These are phyloP conservation scores for Hofmannophila pseudospretella DNA, from an alignment of 2,888 invertebrate species.

Conservation along the genomic window DNA sequence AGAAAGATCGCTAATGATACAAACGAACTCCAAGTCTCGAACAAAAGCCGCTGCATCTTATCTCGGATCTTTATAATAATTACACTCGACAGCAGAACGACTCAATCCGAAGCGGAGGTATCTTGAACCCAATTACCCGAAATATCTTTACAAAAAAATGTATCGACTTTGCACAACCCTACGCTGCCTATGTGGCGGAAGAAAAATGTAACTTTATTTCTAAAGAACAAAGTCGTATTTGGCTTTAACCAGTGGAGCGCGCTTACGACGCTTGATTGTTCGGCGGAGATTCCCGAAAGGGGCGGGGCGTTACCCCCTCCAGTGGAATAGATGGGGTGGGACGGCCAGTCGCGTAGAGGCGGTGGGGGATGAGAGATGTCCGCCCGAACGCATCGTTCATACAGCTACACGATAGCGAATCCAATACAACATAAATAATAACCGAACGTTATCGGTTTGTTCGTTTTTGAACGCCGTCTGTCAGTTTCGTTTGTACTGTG, in stretches of 20 bases:
- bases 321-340: slow-evolving; percentile 38
- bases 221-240: background rate
- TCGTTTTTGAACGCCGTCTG: slow-evolving; percentile 13
- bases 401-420: slow-evolving; percentile 64
- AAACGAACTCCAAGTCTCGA: too few species aligned
- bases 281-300: slow-evolving; percentile 9
- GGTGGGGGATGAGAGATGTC: slow-evolving; percentile 72
- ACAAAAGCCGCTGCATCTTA: slow-evolving; percentile 46
- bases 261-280: background rate
- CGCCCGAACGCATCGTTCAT: slow-evolving; percentile 55
- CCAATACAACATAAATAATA: slow-evolving; percentile 63
- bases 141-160: slow-evolving; percentile 57
- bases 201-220: background rate
- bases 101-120: slow-evolving; percentile 51
- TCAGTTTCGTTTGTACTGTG: slow-evolving; percentile 22
- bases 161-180: slow-evolving; percentile 50
- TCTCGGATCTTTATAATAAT: slow-evolving; percentile 73
- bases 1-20: slow-evolving; percentile 5
- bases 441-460: slow-evolving; percentile 4
- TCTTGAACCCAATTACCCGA: slow-evolving; percentile 64
- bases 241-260: background rate
- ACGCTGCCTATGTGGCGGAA: slow-evolving; percentile 11
- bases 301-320: slow-evolving; percentile 41
- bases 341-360: slow-evolving; percentile 48
- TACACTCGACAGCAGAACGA: slow-evolving; percentile 58